Base-by-base conservation (phyloP, 1,140 invertebrate genomes). In the Drosophila eugracilis region DNA sequence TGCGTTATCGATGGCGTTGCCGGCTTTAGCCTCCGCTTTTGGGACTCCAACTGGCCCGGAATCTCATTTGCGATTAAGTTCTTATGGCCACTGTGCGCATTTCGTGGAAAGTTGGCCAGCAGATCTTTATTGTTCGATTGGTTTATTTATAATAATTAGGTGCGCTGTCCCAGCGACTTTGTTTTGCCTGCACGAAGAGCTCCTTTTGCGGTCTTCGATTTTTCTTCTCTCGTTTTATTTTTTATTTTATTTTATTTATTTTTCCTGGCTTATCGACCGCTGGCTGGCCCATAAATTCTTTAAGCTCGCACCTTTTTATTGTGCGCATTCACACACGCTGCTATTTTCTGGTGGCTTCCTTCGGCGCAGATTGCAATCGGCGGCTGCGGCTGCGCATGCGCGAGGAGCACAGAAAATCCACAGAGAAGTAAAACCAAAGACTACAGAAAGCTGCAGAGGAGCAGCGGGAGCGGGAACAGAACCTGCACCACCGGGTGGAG, bases 91-190 rank as follows among this genome's bases (percentile, higher is more conserved):
- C 74, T 62, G 74, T 67, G 72, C 41, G 44, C 65, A 72, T 80
- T 88, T 88, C 83, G 83, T 76, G 83, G 83, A 88, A 88, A 88
- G 75, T 88, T 83, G 83, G 60, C 49, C 62, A 69, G 45, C 85
- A 88, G 89, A 91, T 91, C 85, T 91, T 91, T 91, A 91, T 91
- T 91, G 85, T 88, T 79, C 85, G 89, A 91, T 91, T 91, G 89
- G 89, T 91, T 91, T 91, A 91, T 91, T 91, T 91, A 91, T 91
- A 91, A 91, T 91, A 91, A 91, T 91, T 91, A 91, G 89, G 89
- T 90, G 85, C 84, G 73, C 89, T 88, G 76, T 84, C 77, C 78
- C 71, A 52, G 62, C 69, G 70, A 76, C 57, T 78, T 73, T 81
- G 72, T 69, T 59, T 63, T 69, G 49, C 49, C 59, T 50, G 62